Base-by-base conservation (phyloP, 1,140 invertebrate genomes). In the Camponotus vicinus region DNA sequence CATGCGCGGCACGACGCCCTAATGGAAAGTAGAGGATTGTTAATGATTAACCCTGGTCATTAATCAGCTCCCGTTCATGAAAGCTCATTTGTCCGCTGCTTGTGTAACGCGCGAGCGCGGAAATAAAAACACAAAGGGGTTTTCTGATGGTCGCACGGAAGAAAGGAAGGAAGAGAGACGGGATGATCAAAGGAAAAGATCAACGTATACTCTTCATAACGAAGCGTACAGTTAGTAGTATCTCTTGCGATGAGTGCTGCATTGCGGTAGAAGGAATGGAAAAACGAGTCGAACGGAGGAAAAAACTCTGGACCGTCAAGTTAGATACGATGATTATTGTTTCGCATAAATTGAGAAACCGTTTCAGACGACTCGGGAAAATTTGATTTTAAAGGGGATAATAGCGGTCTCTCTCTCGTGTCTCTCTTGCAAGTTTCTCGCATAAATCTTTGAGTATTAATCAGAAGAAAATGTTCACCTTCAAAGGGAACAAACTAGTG, bases 311-410 rank as follows among this genome's bases (percentile, higher is more conserved):
- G 32, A 45, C 67, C 9, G 52, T 52, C 37, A 49, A 73, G 18
- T 75, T 73, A 71, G 52, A 73, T 45, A 83, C 67, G 45, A 67
- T 73, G 67, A 82, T 82, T 59, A 83, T 83, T 83, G 79, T 75
- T 83, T 83, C 69, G 79, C 79, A 83, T 83, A 83, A 83, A 83
- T 83, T 83, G 79, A 40, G 79, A 40, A 45, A n/a, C 37, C 27
- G 27, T 11, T 67, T 37, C 40, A 63, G 69, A 83, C 79, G 52
- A 59, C 55, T 73, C 18, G 67, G 57, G 69, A 40, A 73, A 73
- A 83, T 83, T 83, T 63, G 79, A 75, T 83, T 83, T 83, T 83
- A 75, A 83, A 63, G 42, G 69, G 13, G 40, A 49, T 73, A 73
- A 83, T 42, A 83, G 6, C 76, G 59, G 64, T 27, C 27, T 27